Base-by-base conservation (phyloP, 2,797 vertebrate genomes). In the Cercopithecus petaurista region DNA sequence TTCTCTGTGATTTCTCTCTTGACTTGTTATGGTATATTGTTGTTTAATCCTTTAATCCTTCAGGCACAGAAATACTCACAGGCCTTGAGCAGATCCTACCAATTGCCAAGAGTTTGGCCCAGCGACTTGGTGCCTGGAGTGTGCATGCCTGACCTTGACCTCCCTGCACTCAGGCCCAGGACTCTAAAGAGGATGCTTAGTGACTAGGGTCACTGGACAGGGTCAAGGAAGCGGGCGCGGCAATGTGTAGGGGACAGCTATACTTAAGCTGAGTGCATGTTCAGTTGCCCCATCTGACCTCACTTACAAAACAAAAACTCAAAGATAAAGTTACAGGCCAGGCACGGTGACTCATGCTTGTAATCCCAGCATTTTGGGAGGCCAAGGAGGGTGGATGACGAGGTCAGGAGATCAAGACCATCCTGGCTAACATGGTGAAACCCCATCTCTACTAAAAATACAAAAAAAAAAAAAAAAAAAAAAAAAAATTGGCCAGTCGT, bases 111-210 rank as follows among this genome's bases (percentile, higher is more conserved):
- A 7, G 41, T 8, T 1, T 7, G 59, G 64, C 10, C 26, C 17
- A 75, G 30, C 0, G 4, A 46, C n/a, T 22, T 52, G 21, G 8
- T 41, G 7, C 11, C 21, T 30, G 17, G 7, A 36, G 6, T 30
- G 0, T 64, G 26, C 17, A 1, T 11, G 2, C 0, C 21, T 15
- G 41, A n/a, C 1, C 7, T 15, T 48, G 19, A 43, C 3, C 2
- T 90, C 8, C 43, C 39, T 36, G 19, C 61, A 64, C 26, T n/a
- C 5, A 0, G 3, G 21, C 4, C 26, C 22, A 80, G 5, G 5
- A 22, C 2, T 75, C 33, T 30, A 17, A 86, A 61, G 7, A 50
- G 5, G 11, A 46, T 8, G 9, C 4, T 21, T 41, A 10, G 10
- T 90, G 5, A 11, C 22, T 50, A 1, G 15, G 2, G 4, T 80